Evolutionary conservation across 1,140 invertebrate species (phyloP).

Genomic region (Psilanteris sp.): DNA sequence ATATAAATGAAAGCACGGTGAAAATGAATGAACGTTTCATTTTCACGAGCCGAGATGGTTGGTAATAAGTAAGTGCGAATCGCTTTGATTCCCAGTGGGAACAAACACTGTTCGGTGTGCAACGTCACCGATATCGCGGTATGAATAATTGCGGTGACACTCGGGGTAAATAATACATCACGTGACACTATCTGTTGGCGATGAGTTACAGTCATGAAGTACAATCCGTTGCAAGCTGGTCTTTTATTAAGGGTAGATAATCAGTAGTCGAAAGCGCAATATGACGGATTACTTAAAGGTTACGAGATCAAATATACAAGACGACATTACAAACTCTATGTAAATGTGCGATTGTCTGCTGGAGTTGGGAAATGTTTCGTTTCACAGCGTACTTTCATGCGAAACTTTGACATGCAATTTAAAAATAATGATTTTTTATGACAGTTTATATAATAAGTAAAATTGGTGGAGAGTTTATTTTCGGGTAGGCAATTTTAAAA

Average conservation of each 20-base stretch:
- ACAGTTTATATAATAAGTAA: too few relatives aligned
- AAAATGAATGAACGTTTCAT: conserved; percentile 55
- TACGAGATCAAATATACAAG: conserved; percentile 60
- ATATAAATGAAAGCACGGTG: conserved; percentile 39
- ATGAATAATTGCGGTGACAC: conserved; percentile 78
- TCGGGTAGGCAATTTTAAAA: too few relatives aligned
- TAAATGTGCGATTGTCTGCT: too few relatives aligned
- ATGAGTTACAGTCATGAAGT: conserved; percentile 72
- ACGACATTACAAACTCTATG: conserved; percentile 22
- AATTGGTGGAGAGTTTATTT: too few relatives aligned
- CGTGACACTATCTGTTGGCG: conserved; percentile 71
- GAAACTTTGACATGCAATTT: too few relatives aligned
- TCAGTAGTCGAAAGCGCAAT: conserved; percentile 65
- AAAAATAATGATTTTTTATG: too few relatives aligned
- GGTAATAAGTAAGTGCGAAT: conserved; percentile 68
- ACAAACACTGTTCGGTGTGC: conserved; percentile 53
- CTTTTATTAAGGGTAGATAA: conserved; percentile 68
- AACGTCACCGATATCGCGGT: conserved; percentile 70
- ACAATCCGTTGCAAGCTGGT: conserved; percentile 50
- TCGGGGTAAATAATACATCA: conserved; percentile 76
- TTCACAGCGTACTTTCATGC: too few relatives aligned
- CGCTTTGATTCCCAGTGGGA: conserved; percentile 74
- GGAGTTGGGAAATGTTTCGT: too few relatives aligned
- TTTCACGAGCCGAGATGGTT: conserved; percentile 49
- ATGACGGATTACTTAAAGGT: conserved; percentile 74